Base-by-base conservation (phyloP, 2,888 invertebrate species). In the Drosophila vallismaia region DNA sequence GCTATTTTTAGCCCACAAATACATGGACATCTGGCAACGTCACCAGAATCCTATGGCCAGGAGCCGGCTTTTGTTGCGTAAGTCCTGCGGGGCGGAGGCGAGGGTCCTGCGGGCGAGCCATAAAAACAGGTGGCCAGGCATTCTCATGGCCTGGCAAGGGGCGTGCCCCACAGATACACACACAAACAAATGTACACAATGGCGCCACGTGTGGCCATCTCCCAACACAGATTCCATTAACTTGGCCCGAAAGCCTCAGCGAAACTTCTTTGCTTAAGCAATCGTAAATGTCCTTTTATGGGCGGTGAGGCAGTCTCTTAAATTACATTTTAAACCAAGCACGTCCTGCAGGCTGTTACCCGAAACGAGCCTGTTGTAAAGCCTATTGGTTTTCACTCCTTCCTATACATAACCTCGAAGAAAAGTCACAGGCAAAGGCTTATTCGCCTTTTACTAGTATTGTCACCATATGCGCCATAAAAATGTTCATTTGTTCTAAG, bases 61-160 rank as follows among this genome's bases (percentile, higher is more conserved):
- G 36, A 36, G 71, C 71, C 71, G 71, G 71, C 56, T 64, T 55
- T 38, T 52, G 64, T 71, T 71, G 71, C 71, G 71, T 71, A 71
- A 71, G 73, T 68, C 54, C 31, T 42, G 28, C 12, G 19, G 2
- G 19, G 19, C 19, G 19, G 33, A 29, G 10, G 19, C 14, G 36
- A 49, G 49, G 50, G 36, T 36, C 36, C 36, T 36, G 36, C 36
- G n/a, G 53, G 10, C 24, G 31, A 53, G 50, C 54, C 60, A 73
- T 73, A 69, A 73, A 73, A 73, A 73, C 73, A 73, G 73, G 73
- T 73, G 73, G 73, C 67, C 53, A 55, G 19, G 26, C 59, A 44
- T 56, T 28, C 45, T 6, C 45, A 10, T 36, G 12, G 31, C 63
- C 45, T 28, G 19, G 12, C 49, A 36, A 50, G 70, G 64, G 71